Evolutionary conservation across 2,797 vertebrate species (phyloP).

Genomic region (Bucorvus abyssinicus): DNA sequence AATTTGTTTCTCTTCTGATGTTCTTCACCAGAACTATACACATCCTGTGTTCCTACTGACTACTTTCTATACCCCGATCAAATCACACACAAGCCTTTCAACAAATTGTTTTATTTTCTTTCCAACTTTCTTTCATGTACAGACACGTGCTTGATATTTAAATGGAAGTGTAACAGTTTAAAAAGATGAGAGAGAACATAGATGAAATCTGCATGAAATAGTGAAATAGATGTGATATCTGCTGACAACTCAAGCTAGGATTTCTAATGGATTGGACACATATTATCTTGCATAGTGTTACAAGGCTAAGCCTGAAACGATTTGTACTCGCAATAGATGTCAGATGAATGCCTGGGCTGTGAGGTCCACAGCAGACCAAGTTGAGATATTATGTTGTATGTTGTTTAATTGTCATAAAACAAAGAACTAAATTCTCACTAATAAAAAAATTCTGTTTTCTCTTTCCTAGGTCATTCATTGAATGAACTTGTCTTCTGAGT

Average conservation of each 20-base stretch:
- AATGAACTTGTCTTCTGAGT: neutral
- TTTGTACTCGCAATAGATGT: neutral
- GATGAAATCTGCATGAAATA: neutral
- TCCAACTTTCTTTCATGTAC: neutral
- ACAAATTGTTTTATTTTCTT: neutral
- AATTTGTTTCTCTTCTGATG: neutral
- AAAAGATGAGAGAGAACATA: neutral
- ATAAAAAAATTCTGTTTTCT: neutral
- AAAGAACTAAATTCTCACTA: neutral
- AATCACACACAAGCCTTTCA: neutral
- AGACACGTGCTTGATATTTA: neutral
- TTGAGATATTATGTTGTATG: neutral
- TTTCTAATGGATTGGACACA: neutral
- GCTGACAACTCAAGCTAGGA: neutral
- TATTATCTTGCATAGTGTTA: rapidly evolving
- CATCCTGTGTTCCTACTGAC: neutral
- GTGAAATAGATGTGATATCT: neutral
- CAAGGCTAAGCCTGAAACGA: neutral
- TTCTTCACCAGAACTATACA: neutral
- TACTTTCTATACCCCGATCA: neutral
- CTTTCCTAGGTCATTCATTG: neutral
- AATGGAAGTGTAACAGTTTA: neutral
- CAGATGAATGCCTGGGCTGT: neutral
- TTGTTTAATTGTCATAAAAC: neutral
- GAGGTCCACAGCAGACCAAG: neutral